Evolutionary conservation across 2,113 vertebrate genomes (phyloP), one percentile per base, ranked within the genome.

Genomic region (Hystrix cristata): DNA sequence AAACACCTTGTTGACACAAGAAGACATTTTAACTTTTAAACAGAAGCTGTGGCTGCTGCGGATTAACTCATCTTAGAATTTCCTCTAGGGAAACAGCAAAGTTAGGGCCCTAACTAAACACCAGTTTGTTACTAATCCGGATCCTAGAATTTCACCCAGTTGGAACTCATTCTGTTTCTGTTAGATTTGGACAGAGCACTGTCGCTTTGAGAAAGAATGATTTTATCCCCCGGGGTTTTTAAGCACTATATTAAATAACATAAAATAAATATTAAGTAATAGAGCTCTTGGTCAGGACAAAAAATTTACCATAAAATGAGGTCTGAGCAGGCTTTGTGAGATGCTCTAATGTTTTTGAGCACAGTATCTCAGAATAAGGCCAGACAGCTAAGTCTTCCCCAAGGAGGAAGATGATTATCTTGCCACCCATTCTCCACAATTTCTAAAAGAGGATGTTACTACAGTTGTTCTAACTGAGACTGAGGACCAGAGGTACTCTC

Each of bases 401-500:
- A 4, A 3, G 34, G 13, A 7, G 51, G 38, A 46, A 90, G 21
- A 48, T 25, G 13, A 59, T 80, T 27, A 27, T 21, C 60, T 65
- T 83, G n/a, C 78, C 16, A 15, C 46, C 25, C 57, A 10, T 31
- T 51, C 38, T 80, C 64, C 5, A 69, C n/a, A 62, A 2, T 91
- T 82, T 87, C 27, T 9, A 27, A 29, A 79, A 62, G 48, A 51
- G 15, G 11, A 43, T 29, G 8, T 65, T 38, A 84, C 38, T 38
- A 48, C 46, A 80, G 23, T 64, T 18, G 48, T 53, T 72, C 3
- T 46, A 59, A 4, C 25, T 14, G 14, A 59, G n/a, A 53, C 62
- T n/a, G 21, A 48, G 0, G n/a, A 38, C 62, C 15, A 38, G 3
- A 11, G 21, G 3, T 0, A 0, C 11, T 34, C n/a, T 59, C 46